Evolutionary conservation across 2,797 vertebrate species (phyloP).

Genomic region (Scolopax rusticola): DNA sequence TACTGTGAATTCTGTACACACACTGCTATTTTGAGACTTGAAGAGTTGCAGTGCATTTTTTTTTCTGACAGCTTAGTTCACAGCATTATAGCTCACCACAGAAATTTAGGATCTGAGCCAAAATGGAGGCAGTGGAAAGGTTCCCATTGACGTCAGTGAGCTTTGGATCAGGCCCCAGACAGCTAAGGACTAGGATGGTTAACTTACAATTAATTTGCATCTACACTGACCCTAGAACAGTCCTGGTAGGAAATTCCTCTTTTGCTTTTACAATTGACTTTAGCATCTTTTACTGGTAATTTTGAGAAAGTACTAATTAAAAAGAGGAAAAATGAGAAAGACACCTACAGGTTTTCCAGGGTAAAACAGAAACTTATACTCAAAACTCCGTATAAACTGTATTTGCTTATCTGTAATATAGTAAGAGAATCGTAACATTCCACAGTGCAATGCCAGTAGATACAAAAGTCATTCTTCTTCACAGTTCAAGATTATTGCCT

Average conservation of each 20-base stretch:
- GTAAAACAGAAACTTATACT: neutral
- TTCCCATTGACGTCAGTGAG: conserved; percentile 57
- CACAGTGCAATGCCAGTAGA: neutral
- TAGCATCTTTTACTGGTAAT: neutral
- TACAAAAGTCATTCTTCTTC: neutral
- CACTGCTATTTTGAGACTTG: conserved; percentile 42
- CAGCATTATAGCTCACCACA: conserved; percentile 50
- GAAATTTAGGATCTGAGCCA: conserved; percentile 44
- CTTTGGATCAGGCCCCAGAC: conserved; percentile 51
- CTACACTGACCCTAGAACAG: neutral
- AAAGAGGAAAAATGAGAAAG: neutral
- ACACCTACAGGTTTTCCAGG: neutral
- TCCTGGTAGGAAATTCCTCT: neutral
- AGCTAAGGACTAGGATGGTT: neutral
- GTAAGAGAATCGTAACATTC: neutral
- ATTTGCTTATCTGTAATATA: neutral
- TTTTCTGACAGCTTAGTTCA: conserved; percentile 31
- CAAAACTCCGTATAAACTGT: neutral
- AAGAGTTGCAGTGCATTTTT: conserved; percentile 18
- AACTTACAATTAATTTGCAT: conserved; percentile 35
- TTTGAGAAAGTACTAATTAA: neutral
- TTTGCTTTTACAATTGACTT: neutral
- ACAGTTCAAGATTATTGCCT: neutral
- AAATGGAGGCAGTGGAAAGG: conserved; percentile 47
- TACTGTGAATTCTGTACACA: conserved; percentile 2